Conservation (phyloP, 1,140 invertebrate species). For the Brachionus paranguensis region DNA sequence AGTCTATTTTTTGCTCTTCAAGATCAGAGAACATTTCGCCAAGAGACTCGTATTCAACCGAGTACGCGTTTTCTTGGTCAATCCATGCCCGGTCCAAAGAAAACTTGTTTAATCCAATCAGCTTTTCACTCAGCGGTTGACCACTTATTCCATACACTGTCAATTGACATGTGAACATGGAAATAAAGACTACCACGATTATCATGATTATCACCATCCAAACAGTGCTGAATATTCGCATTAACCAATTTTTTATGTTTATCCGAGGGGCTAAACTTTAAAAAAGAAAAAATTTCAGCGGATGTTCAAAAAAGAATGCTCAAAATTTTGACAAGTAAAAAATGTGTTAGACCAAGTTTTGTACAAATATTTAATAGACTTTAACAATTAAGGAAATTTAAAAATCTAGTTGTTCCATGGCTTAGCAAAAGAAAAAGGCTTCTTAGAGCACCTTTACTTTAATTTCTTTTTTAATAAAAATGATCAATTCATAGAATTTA, state of each 20-base stretch:
- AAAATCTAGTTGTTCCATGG: too few relatives aligned
- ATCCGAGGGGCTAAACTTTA: slow-evolving; percentile 17
- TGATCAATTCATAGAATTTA: too few relatives aligned
- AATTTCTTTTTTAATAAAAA: too few relatives aligned
- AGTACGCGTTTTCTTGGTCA: neutral
- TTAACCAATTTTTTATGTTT: neutral
- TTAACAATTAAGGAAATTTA: too few relatives aligned
- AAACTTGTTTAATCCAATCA: neutral
- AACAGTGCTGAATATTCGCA: neutral
- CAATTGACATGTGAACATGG: slow-evolving; percentile 27
- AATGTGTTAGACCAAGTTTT: too few relatives aligned
- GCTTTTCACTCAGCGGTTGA: neutral
- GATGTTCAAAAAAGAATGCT: neutral
- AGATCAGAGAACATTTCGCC: slow-evolving; percentile 17
- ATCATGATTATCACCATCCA: neutral
- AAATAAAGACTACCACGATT: neutral
- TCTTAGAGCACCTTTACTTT: too few relatives aligned
- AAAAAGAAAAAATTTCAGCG: neutral
- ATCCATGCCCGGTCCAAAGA: neutral
- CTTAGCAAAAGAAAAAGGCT: too few relatives aligned
- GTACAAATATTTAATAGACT: too few relatives aligned
- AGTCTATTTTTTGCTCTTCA: slow-evolving; percentile 34
- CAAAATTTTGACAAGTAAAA: too few relatives aligned
- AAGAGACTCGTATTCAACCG: neutral
- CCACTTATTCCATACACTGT: slow-evolving; percentile 16